Base-by-base conservation (phyloP, 2,113 vertebrate species). In the Hucho hucho region DNA sequence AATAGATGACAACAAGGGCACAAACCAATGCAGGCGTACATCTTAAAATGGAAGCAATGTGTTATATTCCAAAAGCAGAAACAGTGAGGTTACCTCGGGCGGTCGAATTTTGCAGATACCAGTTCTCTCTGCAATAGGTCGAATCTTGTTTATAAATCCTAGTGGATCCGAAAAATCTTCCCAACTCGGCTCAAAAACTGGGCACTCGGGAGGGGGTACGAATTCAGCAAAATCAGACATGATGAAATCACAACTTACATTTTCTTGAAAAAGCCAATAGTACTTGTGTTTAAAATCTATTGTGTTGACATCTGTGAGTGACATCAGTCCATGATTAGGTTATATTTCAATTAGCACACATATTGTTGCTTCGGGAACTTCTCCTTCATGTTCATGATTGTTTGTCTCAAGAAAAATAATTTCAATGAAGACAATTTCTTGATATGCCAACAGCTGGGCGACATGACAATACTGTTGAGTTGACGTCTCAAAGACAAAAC, bases 31-130 rank as follows among this genome's bases (percentile, higher is more conserved):
- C n/a, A 65, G 6, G 7, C 53, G 6, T n/a, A 70, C 32, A 20
- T 7, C 61, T 13, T 14, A 1, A 64, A 72, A 69, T 18, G n/a
- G 5, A 43, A 5, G 4, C 32, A 69, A 26, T 16, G 2, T 59
- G 58, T 6, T 59, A 22, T 59, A 22, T n/a, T 59, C 7, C 58
- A 20, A 22, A 59, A 22, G 4, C n/a, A 7, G 1, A 59, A 6
- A 61, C 58, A 46, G 37, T 18, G 28, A 11, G 32, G 79, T 90
- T 96, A 98, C 97, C 95, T 96, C 95, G 13, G 97, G 97, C 58
- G 97, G 97, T 49, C 97, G 93, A 79, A 98, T 98, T 86, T 98
- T 98, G 92, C 97, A 98, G 90, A 98, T 98, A 77, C 97, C 97
- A 1, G 94, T 95, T 78, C 96, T 96, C 90, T 97, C 96, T 1